Conservation (phyloP, 2,113 vertebrate species). For the Helogale parvula region DNA sequence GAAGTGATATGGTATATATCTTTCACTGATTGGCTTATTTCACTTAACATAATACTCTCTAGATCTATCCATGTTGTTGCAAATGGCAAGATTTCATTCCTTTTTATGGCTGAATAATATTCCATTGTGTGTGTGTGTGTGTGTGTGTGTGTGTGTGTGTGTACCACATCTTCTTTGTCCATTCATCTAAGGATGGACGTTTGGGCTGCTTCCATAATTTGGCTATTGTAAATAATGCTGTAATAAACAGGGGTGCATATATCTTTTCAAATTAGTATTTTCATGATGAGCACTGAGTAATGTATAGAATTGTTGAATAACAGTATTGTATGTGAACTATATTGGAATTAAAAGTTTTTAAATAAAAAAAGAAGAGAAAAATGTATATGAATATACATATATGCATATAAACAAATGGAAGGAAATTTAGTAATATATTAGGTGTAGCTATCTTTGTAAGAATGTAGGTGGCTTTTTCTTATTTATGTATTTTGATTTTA, state of each 20-base stretch:
- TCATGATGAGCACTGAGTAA: not conserved
- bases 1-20: too few relatives aligned
- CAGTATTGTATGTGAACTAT: not conserved
- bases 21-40: not conserved
- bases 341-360: not conserved
- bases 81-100: not conserved
- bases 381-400: not conserved
- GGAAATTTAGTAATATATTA: not conserved
- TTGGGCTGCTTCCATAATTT: not conserved
- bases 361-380: not conserved
- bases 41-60: not conserved
- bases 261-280: not conserved
- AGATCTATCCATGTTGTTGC: not conserved
- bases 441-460: not conserved
- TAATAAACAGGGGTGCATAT: not conserved
- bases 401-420: not conserved
- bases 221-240: not conserved
- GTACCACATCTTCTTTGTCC: not conserved
- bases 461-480: not conserved
- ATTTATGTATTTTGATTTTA: not conserved
- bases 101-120: not conserved
- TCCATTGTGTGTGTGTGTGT: not conserved
- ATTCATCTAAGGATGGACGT: not conserved
- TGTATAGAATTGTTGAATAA: not conserved
- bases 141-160: too few relatives aligned